Conservation (phyloP, 2,888 invertebrate genomes). For the Perithous albicinctus region DNA sequence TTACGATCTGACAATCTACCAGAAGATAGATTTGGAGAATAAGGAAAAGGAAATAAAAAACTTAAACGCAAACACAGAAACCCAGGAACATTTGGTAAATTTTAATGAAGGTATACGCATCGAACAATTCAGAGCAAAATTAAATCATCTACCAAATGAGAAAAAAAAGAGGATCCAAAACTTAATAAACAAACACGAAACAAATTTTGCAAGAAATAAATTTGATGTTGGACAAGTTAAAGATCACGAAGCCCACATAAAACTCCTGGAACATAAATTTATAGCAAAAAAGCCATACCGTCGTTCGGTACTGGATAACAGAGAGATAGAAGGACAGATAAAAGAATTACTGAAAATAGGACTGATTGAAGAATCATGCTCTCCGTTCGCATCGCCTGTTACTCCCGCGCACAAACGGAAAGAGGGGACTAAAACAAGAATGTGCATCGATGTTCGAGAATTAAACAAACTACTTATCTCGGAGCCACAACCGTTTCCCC, state of each 20-base stretch:
- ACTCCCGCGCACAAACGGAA: conserved; percentile 68
- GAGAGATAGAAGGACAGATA: conserved; percentile 66
- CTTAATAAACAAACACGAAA: conserved; percentile 62
- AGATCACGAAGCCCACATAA: conserved; percentile 63
- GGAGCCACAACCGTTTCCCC: conserved; percentile 66
- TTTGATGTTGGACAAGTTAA: conserved; percentile 63
- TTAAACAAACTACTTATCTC: conserved; percentile 64
- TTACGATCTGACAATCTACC: conserved; percentile 67
- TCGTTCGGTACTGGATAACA: conserved; percentile 58
- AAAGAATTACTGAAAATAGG: conserved; percentile 62
- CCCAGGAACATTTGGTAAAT: conserved; percentile 36
- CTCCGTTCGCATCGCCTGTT: conserved; percentile 63
- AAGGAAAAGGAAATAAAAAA: conserved; percentile 48
- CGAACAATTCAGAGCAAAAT: conserved; percentile 53
- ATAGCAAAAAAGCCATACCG: conserved; percentile 60
- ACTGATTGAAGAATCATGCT: conserved; percentile 67
- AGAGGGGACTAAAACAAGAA: conserved; percentile 66
- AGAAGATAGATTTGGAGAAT: conserved; percentile 44
- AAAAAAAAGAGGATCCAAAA: conserved; percentile 52
- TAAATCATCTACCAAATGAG: conserved; percentile 57
- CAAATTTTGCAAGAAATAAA: conserved; percentile 62
- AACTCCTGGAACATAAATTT: conserved; percentile 61
- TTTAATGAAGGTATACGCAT: conserved; percentile 49
- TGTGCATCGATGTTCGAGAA: conserved; percentile 64
- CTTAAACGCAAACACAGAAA: conserved; percentile 30